These are phyloP conservation scores for Trichopoda pennipes DNA, from an alignment of 2,888 invertebrate species.

Conservation along the genomic window DNA sequence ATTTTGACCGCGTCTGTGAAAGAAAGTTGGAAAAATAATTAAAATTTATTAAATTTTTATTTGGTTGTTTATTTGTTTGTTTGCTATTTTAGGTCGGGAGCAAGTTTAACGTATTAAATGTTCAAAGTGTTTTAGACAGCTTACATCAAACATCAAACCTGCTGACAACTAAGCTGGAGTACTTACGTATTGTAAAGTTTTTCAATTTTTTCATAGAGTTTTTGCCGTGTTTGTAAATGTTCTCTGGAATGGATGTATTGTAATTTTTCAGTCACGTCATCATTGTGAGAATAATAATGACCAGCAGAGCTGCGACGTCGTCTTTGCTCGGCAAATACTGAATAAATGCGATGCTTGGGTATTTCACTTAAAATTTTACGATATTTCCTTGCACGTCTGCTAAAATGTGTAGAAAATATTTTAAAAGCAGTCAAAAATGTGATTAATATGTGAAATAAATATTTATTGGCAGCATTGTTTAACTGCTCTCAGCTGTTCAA, in stretches of 20 bases:
- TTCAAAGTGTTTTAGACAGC: neutral
- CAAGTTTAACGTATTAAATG: neutral
- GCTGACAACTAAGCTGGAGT: neutral
- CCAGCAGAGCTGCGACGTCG: constrained; percentile 69
- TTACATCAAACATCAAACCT: neutral
- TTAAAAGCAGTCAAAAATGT: neutral
- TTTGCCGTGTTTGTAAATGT: constrained; percentile 77
- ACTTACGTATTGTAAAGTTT: constrained; percentile 78
- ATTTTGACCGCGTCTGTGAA: constrained; percentile 77
- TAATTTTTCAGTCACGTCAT: constrained; percentile 69
- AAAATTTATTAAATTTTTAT: constrained; percentile 30
- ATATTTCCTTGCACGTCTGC: constrained; percentile 62
- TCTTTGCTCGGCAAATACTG: constrained; percentile 77
- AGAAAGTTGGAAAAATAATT: constrained; percentile 29
- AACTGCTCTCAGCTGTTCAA: too few species aligned
- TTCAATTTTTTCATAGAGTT: constrained; percentile 79
- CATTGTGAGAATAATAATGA: constrained; percentile 13
- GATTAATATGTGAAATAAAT: too few species aligned
- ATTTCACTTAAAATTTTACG: constrained; percentile 70
- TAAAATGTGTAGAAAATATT: too few species aligned
- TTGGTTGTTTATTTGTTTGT: constrained; percentile 12
- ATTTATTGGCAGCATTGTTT: neutral
- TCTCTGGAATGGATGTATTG: constrained; percentile 74
- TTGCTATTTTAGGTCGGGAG: neutral
- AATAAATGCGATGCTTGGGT: constrained; percentile 77